Conservation (phyloP, 2,113 vertebrate genomes). For the Cyprinodon brontotheroides region DNA sequence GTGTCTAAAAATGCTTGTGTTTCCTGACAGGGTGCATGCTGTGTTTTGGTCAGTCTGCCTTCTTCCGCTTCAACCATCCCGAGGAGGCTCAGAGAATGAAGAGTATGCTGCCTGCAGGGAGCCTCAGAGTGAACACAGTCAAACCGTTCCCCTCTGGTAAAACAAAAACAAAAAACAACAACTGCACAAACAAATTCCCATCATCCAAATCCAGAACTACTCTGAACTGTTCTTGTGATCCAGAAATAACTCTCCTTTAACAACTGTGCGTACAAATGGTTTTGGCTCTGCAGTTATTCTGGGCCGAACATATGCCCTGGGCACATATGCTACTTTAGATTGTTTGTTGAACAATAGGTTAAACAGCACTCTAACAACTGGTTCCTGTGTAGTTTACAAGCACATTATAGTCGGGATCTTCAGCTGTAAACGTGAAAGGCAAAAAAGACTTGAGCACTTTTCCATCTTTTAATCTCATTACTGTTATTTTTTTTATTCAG, state of each 20-base stretch:
- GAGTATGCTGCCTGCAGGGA: constrained; percentile 87
- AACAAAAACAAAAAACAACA: not conserved
- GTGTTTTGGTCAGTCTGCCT: constrained; percentile 93
- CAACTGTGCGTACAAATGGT: constrained; percentile 18
- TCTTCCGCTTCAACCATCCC: constrained; percentile 96
- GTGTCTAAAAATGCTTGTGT: not conserved
- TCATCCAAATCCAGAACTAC: not conserved
- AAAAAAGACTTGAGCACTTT: too few species aligned
- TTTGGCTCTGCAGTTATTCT: constrained; percentile 37
- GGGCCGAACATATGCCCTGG: constrained; percentile 22
- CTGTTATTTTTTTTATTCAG: not conserved
- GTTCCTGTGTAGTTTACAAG: not conserved
- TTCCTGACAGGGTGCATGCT: constrained; percentile 90
- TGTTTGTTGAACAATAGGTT: not conserved
- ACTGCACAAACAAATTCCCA: not conserved
- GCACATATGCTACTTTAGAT: constrained; percentile 7
- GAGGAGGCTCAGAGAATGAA: constrained; percentile 97
- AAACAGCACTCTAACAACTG: not conserved
- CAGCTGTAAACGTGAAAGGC: too few species aligned
- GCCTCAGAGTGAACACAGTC: constrained; percentile 61
- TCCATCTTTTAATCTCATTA: not conserved
- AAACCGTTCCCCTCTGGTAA: constrained; percentile 80
- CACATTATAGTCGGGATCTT: fast-evolving
- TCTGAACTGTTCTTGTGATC: not conserved
- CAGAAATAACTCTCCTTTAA: constrained; percentile 12